These are phyloP conservation scores for Crotalus horridus DNA, from an alignment of 2,113 vertebrate genomes.

Conservation along the genomic window DNA sequence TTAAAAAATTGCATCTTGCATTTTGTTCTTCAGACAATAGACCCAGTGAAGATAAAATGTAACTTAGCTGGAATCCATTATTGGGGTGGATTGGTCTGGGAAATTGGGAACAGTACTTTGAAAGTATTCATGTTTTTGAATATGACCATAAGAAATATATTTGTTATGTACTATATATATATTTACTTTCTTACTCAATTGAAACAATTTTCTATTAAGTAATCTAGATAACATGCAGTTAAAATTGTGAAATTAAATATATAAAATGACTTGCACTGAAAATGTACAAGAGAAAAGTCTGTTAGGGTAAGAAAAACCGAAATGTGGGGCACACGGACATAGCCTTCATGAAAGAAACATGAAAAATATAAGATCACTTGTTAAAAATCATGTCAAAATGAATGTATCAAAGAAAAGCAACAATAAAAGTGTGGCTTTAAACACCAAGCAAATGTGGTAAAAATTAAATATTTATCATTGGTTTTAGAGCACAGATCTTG, in stretches of 20 bases:
- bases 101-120: not conserved
- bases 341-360: not conserved
- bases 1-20: not conserved
- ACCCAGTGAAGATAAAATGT: not conserved
- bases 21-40: not conserved
- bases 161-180: not conserved
- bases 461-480: not conserved
- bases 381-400: not conserved
- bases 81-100: not conserved
- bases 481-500: not conserved
- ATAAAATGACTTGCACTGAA: not conserved
- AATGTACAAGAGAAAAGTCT: not conserved
- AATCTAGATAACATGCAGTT: not conserved
- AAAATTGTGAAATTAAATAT: not conserved
- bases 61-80: not conserved
- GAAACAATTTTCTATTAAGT: not conserved
- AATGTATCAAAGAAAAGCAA: not conserved
- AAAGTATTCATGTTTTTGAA: conserved; percentile 71
- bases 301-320: not conserved
- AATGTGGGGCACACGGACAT: not conserved
- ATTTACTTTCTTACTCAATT: not conserved
- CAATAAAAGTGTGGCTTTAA: not conserved
- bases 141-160: not conserved
- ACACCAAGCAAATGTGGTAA: not conserved
- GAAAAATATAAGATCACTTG: not conserved